A percentile compares a stretch with the other conserved stretches of the same genome.
phyloP scores from a whole-genome alignment of 2,113 vertebrate species.

The Synodontis membranacea region DNA sequence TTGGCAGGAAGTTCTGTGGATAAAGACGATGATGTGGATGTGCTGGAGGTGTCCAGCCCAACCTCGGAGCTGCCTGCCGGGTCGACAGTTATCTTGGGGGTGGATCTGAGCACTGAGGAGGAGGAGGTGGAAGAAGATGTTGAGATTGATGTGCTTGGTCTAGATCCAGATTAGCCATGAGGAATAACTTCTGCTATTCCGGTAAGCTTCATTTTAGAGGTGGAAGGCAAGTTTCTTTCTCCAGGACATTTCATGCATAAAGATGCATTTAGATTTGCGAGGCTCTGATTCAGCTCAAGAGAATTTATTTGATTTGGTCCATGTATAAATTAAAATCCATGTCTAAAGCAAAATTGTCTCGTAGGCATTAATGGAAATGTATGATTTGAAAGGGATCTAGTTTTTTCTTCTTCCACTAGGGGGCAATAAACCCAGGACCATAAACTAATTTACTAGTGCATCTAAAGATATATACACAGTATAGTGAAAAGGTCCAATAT shows the following conservation, averaged over 20 bases:
- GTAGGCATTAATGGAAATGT: not conserved
- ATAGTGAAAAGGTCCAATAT: not conserved
- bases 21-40: conserved; percentile 64
- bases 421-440: not conserved
- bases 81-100: conserved; percentile 42
- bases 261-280: not conserved
- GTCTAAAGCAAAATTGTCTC: not conserved
- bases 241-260: not conserved
- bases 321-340: not conserved
- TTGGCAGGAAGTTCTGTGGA: conserved; percentile 17
- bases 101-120: conserved; percentile 46
- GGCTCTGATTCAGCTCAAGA: not conserved
- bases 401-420: not conserved
- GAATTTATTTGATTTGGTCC: not conserved
- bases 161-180: conserved; percentile 26
- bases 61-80: conserved; percentile 29
- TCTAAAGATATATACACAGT: too few relatives aligned
- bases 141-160: conserved; percentile 59
- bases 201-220: not conserved
- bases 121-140: conserved; percentile 44
- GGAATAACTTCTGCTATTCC: not conserved
- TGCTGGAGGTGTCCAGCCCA: conserved; percentile 56
- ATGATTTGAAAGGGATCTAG: not conserved
- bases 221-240: not conserved
- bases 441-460: not conserved